A percentile compares a stretch with the other conserved stretches of the same genome.
Evolutionary conservation across 2,797 vertebrate species (phyloP).

Genomic region (Mustela erminea): DNA sequence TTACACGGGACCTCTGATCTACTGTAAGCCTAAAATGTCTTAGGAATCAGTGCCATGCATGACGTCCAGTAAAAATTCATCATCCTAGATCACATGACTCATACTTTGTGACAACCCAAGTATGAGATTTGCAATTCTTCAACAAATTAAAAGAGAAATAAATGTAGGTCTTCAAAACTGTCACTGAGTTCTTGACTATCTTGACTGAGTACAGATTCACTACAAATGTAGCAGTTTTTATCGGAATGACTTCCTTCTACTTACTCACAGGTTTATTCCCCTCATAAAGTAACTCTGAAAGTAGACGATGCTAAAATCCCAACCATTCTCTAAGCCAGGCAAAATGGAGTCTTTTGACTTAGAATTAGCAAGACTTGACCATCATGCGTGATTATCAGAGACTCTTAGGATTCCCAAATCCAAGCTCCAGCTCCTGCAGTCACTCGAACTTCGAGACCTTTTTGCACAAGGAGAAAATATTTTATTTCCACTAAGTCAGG

Average conservation of each 20-base stretch:
- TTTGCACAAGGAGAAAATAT: background rate
- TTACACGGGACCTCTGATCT: background rate
- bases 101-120: background rate
- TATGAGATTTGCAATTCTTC: background rate
- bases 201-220: background rate
- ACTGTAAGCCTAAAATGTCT: background rate
- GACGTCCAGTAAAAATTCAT: background rate
- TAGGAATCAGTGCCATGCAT: background rate
- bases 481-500: background rate
- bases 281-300: background rate
- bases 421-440: background rate
- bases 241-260: background rate
- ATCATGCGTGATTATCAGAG: background rate
- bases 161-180: background rate
- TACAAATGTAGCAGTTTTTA: background rate
- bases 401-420: background rate
- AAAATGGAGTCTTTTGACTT: background rate
- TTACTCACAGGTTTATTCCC: background rate
- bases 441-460: background rate
- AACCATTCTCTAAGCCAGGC: background rate
- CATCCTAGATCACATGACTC: background rate
- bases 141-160: constrained; percentile 4
- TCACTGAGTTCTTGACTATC: background rate
- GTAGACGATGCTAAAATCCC: background rate
- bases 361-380: background rate